Base-by-base conservation (phyloP, 2,113 vertebrate genomes). In the Larimichthys polyactis region DNA sequence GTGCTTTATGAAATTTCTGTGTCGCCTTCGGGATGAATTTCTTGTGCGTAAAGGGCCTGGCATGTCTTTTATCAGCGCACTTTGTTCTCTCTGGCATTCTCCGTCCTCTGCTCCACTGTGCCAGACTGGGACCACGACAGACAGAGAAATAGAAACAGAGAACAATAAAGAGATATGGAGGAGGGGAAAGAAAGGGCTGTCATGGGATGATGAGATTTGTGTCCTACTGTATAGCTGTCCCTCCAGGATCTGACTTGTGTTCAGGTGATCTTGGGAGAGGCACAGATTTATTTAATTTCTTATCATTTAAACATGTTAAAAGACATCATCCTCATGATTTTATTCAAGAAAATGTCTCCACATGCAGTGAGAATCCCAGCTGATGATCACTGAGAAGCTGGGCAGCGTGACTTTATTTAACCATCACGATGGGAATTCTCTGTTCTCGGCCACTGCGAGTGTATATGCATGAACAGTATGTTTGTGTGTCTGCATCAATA, bases 41-140 rank as follows among this genome's bases (percentile, higher is more conserved):
- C 80, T 73, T 14, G 75, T 70, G 87, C 73, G 67, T 11, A 64
- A 78, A 73, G 46, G 74, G 72, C 62, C 36, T 90, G 87, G 71
- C 90, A 74, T 75, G 78, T 86, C 70, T 90, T 91, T 90, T 88
- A 90, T 91, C 89, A 80, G 76, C 78, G 71, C 86, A 73, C 81
- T 90, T 83, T 89, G 85, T 91, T 91, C 85, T 86, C 70, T 19
- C 71, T 85, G 78, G 66, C 87, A 70, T 81, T 86, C 75, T 74
- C 69, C 52, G 5, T 90, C 79, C 83, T 79, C 51, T 57, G 64
- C 73, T 75, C 73, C 60, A 19, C 64, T 75, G 62, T 82, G 85
- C 71, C 85, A 81, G 73, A 67, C 83, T 52, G 85, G 59, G 66
- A 88, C 58, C 65, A 20, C 14, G 70, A 68, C 74, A 82, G 72